Conservation (phyloP, 2,113 vertebrate genomes). For the Corydoras maculifer region DNA sequence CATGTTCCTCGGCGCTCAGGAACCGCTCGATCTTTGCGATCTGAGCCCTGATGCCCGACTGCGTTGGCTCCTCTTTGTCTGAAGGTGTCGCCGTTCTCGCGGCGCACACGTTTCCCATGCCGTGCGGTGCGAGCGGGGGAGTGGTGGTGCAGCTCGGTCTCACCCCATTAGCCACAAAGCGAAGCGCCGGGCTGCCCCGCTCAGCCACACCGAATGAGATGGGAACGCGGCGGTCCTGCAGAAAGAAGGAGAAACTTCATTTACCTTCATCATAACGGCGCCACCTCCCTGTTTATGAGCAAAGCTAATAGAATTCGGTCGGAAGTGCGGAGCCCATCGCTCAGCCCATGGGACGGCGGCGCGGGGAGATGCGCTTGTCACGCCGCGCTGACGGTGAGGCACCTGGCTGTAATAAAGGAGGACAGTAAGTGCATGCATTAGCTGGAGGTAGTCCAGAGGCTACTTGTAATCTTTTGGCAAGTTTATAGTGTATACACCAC, state of each 20-base stretch:
- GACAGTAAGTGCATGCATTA: neutral
- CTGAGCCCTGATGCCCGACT: slow-evolving; percentile 54
- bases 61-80: slow-evolving; percentile 43
- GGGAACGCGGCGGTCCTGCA: slow-evolving; percentile 44
- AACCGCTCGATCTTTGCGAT: slow-evolving; percentile 60
- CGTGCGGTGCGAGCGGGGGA: slow-evolving; percentile 19
- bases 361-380: neutral
- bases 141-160: slow-evolving; percentile 36
- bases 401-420: slow-evolving; percentile 18
- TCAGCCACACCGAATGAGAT: slow-evolving; percentile 24
- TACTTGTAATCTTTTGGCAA: slow-evolving; percentile 16
- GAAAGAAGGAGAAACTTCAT: neutral
- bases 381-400: slow-evolving; percentile 4
- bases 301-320: too few relatives aligned
- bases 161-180: slow-evolving; percentile 36
- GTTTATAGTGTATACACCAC: slow-evolving; percentile 17
- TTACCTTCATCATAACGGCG: too few relatives aligned
- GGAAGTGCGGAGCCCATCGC: too few relatives aligned
- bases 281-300: too few relatives aligned
- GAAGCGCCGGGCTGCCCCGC: slow-evolving; percentile 15
- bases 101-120: slow-evolving; percentile 18
- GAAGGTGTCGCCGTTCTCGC: slow-evolving; percentile 33
- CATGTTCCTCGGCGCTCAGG: slow-evolving; percentile 49
- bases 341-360: neutral
- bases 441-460: slow-evolving; percentile 18